Evolutionary conservation across 2,888 invertebrate genomes (phyloP).

Genomic region (Halictus ligatus): DNA sequence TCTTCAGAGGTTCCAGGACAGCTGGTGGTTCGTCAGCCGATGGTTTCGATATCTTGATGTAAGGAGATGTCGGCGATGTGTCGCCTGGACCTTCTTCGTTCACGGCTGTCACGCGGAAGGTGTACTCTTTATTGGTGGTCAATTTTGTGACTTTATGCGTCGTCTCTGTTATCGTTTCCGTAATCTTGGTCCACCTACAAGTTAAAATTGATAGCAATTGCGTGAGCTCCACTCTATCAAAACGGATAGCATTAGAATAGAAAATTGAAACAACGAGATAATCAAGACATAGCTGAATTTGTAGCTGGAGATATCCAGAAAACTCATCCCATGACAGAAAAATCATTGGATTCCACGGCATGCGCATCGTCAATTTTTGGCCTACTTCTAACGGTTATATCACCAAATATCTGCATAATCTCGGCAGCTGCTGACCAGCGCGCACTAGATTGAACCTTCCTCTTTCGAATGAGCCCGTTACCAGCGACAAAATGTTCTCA

Average conservation of each 20-base stretch:
- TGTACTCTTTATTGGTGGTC: constrained; percentile 88
- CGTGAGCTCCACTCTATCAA: neutral
- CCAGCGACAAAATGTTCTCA: too few relatives aligned
- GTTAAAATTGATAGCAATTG: constrained; percentile 14
- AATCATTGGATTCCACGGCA: too few relatives aligned
- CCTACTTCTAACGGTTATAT: too few relatives aligned
- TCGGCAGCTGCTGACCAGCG: too few relatives aligned
- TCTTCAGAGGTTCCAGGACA: constrained; percentile 92
- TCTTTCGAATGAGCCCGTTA: too few relatives aligned
- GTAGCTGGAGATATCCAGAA: too few relatives aligned
- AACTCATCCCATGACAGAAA: too few relatives aligned
- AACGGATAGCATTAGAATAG: neutral
- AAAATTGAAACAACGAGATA: neutral
- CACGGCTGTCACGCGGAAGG: constrained; percentile 91
- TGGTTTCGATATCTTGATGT: constrained; percentile 86
- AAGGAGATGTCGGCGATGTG: constrained; percentile 88
- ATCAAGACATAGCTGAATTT: too few relatives aligned
- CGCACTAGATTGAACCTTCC: too few relatives aligned
- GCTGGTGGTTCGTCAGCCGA: constrained; percentile 90
- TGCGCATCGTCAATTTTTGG: too few relatives aligned
- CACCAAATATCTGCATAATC: too few relatives aligned
- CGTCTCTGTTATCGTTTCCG: constrained; percentile 87
- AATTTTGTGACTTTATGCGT: constrained; percentile 88
- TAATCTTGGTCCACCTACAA: constrained; percentile 89
- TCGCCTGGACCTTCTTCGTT: constrained; percentile 92